Conservation (phyloP, 1,140 invertebrate species). For the Drosophila nannoptera region DNA sequence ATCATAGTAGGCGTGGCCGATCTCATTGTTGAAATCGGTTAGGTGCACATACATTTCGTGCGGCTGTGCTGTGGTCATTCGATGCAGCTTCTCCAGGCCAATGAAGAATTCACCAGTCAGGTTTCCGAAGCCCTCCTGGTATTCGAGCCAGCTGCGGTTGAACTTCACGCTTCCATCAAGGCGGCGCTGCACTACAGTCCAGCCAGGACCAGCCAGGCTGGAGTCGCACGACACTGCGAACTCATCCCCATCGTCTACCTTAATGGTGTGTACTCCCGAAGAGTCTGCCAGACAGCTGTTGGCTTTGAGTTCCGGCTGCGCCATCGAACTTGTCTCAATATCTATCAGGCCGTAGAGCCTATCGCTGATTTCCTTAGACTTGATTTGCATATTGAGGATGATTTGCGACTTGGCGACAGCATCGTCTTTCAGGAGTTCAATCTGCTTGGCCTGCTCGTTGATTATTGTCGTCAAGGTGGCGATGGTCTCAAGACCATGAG, state of each 20-base stretch:
- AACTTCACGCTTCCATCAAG: conserved; percentile 40
- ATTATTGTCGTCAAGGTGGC: conserved; percentile 18
- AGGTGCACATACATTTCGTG: conserved; percentile 81
- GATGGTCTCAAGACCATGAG: conserved; percentile 21
- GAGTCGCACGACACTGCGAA: conserved; percentile 36
- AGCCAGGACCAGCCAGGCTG: conserved; percentile 14
- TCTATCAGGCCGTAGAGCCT: conserved; percentile 18
- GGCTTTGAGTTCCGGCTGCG: not conserved
- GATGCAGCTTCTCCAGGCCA: conserved; percentile 47
- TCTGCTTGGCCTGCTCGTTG: conserved; percentile 32
- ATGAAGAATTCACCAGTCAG: conserved; percentile 50
- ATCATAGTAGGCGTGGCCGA: conserved; percentile 82
- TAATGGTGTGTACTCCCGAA: conserved; percentile 11
- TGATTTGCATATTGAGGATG: conserved; percentile 17
- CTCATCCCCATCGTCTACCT: conserved; percentile 10
- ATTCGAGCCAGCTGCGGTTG: conserved; percentile 43
- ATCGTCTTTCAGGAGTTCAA: conserved; percentile 17
- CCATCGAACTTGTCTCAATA: not conserved
- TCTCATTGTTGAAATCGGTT: conserved; percentile 81
- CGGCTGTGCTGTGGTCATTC: conserved; percentile 23
- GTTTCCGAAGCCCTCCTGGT: conserved; percentile 44
- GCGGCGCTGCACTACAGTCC: conserved; percentile 47
- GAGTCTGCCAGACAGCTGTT: conserved; percentile 20
- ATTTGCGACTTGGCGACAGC: conserved; percentile 17
- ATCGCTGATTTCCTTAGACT: conserved; percentile 10